These are phyloP conservation scores for Malachius bipustulatus DNA, from an alignment of 2,888 invertebrate species.

Conservation along the genomic window DNA sequence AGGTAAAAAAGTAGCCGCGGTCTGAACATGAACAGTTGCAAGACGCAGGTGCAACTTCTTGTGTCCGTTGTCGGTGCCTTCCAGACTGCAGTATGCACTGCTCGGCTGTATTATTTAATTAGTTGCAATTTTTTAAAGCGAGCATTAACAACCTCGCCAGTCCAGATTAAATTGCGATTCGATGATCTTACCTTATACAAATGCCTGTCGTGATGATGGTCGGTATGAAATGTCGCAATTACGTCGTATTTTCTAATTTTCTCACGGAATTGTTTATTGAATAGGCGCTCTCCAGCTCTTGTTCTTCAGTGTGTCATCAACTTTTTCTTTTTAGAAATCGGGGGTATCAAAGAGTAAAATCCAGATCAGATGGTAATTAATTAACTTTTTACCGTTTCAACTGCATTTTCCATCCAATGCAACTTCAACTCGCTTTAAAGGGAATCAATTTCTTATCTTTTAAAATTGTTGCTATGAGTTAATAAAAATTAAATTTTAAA, in stretches of 20 bases:
- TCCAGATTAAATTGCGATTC: conserved; percentile 31
- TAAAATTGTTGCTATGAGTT: too few species aligned
- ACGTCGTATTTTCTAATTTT: conserved; percentile 28
- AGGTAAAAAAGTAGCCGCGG: conserved; percentile 24
- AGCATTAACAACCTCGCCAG: conserved; percentile 32
- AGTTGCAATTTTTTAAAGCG: conserved; percentile 31
- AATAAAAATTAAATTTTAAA: too few species aligned
- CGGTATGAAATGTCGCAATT: conserved; percentile 27
- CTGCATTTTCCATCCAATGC: too few species aligned
- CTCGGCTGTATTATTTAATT: conserved; percentile 35
- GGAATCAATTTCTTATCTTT: too few species aligned
- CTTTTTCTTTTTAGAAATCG: conserved; percentile 3
- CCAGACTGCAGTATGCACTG: conserved; percentile 31
- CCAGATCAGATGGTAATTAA: too few species aligned
- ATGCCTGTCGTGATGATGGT: too few species aligned
- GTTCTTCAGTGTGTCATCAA: conserved; percentile 1
- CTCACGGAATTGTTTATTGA: conserved; percentile 27
- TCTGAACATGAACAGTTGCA: conserved; percentile 31
- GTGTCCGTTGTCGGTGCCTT: conserved; percentile 27
- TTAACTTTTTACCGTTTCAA: too few species aligned
- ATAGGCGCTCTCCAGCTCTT: conserved; percentile 10
- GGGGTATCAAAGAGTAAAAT: too few species aligned
- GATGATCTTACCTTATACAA: conserved; percentile 32
- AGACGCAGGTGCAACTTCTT: conserved; percentile 33
- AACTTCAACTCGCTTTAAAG: too few species aligned